Evolutionary conservation across 1,140 invertebrate genomes (phyloP), one percentile per base, ranked within the genome.

Genomic region (Zeugodacus cucurbitae): DNA sequence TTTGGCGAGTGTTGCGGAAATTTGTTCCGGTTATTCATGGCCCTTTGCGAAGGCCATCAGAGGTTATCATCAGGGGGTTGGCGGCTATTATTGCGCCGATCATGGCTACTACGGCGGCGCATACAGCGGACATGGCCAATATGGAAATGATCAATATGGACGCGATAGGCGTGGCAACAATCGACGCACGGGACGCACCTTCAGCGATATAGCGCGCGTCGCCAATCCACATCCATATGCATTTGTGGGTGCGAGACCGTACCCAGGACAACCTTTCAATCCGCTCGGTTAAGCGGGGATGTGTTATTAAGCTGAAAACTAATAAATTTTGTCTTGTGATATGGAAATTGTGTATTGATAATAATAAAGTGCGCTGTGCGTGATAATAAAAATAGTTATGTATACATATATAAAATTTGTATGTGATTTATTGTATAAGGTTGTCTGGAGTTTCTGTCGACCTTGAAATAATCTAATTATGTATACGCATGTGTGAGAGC

Each of bases 261-360:
- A 90, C 90, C 92, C 92, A 7, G 90, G 89, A 37, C 92, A 92
- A 14, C 92, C 92, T 1, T 92, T 93, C 57, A 91, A 90, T 89
- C 89, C 90, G 11, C 58, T 58, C 17, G 91, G 91, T 44, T 88
- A 87, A 44, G 37, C n/a, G 20, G 26, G 20, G 2, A 74, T 34
- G 8, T 41, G 34, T 5, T 20, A 8, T 74, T 8, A 17, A 10
- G 32, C 32, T 70, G 64, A 8, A 74, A 41, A 67, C 10, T 2
- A 41, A 10, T 17, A 17, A 1, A 67, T 67, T 67, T 26, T 67
- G 34, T 37, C 20, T 32, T 74, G 74, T 82, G 41, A 82, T 82
- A 82, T 48, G 26, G 29, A 44, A 82, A 70, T 17, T 26, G 5
- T 70, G 4, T 32, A 32, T 34, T 70, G 20, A 70, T 20, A 44